Conservation (phyloP, 2,888 invertebrate genomes). For the Melitaea athalia region DNA sequence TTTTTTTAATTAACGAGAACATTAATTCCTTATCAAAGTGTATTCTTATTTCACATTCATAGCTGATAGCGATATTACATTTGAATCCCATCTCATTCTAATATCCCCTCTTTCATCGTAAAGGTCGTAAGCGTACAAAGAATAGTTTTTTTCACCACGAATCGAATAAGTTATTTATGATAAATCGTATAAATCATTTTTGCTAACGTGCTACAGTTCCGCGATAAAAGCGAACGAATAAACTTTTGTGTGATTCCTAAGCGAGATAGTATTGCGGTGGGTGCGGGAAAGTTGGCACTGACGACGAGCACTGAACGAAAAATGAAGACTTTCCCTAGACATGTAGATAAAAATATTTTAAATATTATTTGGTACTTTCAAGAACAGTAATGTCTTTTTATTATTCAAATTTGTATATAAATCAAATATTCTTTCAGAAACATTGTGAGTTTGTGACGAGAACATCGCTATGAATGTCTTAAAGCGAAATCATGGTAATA, state of each 20-base stretch:
- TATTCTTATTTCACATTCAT: not conserved
- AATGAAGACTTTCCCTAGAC: constrained; percentile 22
- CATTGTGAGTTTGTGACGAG: not conserved
- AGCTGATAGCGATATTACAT: not conserved
- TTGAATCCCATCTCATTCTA: constrained; percentile 2
- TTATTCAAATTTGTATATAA: no score
- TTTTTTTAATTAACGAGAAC: no score
- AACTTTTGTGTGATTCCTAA: constrained; percentile 77
- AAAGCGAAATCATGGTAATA: no score
- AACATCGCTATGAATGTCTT: no score
- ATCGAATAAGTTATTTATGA: constrained; percentile 79
- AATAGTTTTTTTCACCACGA: constrained; percentile 70
- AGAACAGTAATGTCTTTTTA: no score
- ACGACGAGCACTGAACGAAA: constrained; percentile 23
- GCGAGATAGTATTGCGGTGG: constrained; percentile 65
- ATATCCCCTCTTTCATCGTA: constrained; percentile 52
- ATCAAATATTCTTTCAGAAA: not conserved
- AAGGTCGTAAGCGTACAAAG: constrained; percentile 35
- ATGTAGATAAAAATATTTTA: not conserved
- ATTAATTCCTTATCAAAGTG: not conserved
- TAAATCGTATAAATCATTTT: constrained; percentile 80
- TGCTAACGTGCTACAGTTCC: constrained; percentile 68
- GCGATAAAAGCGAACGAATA: constrained; percentile 78
- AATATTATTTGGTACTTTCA: no score
- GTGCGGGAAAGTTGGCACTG: constrained; percentile 41